Evolutionary conservation across 2,797 vertebrate genomes (phyloP).

Genomic region (Erethizon dorsatum): DNA sequence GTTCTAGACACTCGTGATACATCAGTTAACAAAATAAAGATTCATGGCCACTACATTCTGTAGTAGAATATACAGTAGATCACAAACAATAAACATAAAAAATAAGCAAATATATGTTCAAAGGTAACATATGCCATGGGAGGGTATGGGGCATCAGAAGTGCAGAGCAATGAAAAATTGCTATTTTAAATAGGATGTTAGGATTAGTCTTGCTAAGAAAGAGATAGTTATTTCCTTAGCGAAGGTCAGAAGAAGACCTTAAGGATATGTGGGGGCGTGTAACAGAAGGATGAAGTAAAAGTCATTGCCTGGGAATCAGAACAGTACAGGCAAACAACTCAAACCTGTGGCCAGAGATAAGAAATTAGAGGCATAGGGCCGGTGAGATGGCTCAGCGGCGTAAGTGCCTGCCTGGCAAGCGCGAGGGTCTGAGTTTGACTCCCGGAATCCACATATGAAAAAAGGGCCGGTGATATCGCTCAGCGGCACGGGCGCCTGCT

Average conservation of each 20-base stretch:
- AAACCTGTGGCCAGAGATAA: not conserved
- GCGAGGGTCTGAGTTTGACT: no score
- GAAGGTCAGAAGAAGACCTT: not conserved
- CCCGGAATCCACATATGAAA: no score
- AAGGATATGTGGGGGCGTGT: not conserved
- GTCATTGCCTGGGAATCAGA: not conserved
- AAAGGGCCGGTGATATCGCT: no score
- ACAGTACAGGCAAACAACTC: not conserved
- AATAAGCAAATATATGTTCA: not conserved
- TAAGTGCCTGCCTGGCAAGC: no score
- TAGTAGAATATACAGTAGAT: not conserved
- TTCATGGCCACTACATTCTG: not conserved
- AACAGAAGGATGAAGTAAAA: not conserved
- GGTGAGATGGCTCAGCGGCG: no score
- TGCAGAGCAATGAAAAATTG: not conserved
- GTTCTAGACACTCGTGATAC: constrained; percentile 2
- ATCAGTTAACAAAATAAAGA: constrained; percentile 62
- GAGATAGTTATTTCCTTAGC: not conserved
- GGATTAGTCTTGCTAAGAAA: not conserved
- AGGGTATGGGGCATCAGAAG: not conserved
- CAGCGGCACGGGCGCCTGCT: no score
- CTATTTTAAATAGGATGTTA: not conserved
- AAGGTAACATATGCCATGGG: not conserved
- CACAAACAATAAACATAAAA: constrained; percentile 41
- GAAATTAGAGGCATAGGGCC: not conserved